Evolutionary conservation across 2,888 invertebrate species (phyloP).

Genomic region (Bellardia pandia): DNA sequence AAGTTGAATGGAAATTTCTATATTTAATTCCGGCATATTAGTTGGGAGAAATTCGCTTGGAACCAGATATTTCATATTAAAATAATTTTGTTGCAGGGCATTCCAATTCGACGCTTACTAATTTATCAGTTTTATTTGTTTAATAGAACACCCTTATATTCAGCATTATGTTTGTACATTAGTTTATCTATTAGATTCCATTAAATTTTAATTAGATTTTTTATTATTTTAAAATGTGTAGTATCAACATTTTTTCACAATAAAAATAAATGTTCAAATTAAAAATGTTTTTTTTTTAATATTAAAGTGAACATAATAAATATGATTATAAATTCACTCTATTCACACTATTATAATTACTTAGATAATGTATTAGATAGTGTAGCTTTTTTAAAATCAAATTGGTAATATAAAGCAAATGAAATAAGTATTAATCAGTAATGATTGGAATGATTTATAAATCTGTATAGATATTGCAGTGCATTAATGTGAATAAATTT

Average conservation of each 20-base stretch:
- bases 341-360: background rate
- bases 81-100: background rate
- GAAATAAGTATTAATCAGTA: too few relatives aligned
- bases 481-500: too few relatives aligned
- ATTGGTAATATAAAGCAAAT: too few relatives aligned
- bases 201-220: constrained; percentile 47
- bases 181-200: constrained; percentile 44
- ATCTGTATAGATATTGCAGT: too few relatives aligned
- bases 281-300: constrained; percentile 10
- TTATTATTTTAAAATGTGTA: background rate
- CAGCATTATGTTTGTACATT: background rate
- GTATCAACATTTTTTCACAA: background rate
- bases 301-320: constrained; percentile 9
- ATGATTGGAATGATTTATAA: too few relatives aligned
- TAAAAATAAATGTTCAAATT: background rate
- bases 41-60: too few relatives aligned
- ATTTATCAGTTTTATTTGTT: background rate
- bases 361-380: too few relatives aligned
- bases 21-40: too few relatives aligned
- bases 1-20: too few relatives aligned
- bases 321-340: background rate
- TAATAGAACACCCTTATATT: background rate
- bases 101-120: background rate
- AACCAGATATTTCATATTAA: too few relatives aligned
- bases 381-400: too few relatives aligned